Percentiles rank a stretch among this genome's conserved stretches.
phyloP scores from a whole-genome alignment of 1,140 invertebrate species.

The Drosophila ananassae region DNA sequence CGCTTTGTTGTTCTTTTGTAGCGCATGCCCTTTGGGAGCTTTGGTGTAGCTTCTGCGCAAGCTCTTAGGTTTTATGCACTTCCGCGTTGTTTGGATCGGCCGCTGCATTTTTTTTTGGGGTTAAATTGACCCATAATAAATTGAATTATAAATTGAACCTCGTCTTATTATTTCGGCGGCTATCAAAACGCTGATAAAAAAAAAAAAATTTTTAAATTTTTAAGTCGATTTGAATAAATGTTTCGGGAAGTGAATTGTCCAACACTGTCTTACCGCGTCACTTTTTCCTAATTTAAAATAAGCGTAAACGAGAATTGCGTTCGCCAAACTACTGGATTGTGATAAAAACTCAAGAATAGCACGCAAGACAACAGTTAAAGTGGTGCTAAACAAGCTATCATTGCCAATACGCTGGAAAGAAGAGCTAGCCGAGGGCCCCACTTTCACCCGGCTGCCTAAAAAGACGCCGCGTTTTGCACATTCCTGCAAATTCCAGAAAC shows the following conservation, averaged over 20 bases:
- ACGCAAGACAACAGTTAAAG: neutral
- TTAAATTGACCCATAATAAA: too few species aligned
- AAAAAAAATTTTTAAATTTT: too few species aligned
- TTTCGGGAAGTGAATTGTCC: neutral
- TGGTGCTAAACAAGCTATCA: neutral
- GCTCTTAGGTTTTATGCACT: too few species aligned
- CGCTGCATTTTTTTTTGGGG: too few species aligned
- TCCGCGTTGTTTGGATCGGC: too few species aligned
- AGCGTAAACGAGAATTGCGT: constrained; percentile 13
- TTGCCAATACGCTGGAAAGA: neutral
- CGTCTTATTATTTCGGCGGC: too few species aligned
- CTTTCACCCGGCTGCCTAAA: neutral
- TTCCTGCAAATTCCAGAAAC: neutral
- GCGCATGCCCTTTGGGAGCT: too few species aligned
- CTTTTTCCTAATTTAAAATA: constrained; percentile 62
- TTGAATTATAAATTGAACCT: too few species aligned
- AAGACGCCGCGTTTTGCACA: constrained; percentile 1
- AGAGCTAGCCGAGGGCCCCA: neutral
- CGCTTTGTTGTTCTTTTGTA: too few species aligned
- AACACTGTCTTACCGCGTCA: constrained; percentile 46
- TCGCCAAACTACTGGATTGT: constrained; percentile 1
- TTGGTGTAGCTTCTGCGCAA: too few species aligned
- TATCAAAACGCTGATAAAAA: too few species aligned
- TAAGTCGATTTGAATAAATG: too few species aligned
- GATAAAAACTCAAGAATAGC: neutral